Evolutionary conservation across 2,113 vertebrate species (phyloP).

Genomic region (Poicephalus meyeri): DNA sequence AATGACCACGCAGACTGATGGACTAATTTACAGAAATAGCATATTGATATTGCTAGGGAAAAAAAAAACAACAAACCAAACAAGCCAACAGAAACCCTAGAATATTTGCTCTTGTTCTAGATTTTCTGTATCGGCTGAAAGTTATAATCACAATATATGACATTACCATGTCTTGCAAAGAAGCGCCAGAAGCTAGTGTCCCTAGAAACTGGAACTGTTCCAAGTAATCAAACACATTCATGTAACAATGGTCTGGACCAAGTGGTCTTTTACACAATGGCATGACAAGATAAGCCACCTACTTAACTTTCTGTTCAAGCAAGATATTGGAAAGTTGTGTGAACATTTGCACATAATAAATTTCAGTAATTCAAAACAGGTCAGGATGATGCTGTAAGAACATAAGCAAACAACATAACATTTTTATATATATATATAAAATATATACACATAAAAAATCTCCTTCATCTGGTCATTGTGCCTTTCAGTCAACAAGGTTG

Average conservation of each 20-base stretch:
- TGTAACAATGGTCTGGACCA: background rate
- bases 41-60: background rate
- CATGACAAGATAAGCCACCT: background rate
- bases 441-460: too few relatives aligned
- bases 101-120: background rate
- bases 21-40: background rate
- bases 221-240: background rate
- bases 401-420: accelerated
- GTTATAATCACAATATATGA: accelerated
- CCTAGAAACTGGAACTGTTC: background rate
- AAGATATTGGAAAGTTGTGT: background rate
- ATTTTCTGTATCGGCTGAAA: background rate
- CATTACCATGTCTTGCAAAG: background rate
- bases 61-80: background rate
- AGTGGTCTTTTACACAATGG: background rate
- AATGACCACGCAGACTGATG: accelerated
- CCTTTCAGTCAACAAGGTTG: background rate
- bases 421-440: background rate
- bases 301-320: background rate
- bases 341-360: background rate
- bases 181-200: background rate
- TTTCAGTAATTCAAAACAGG: background rate
- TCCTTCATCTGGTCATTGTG: background rate
- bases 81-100: background rate
- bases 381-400: background rate